Evolutionary conservation across 2,113 vertebrate species (phyloP), one percentile per base, ranked within the genome.

Genomic region (Pterophyllum scalare): DNA sequence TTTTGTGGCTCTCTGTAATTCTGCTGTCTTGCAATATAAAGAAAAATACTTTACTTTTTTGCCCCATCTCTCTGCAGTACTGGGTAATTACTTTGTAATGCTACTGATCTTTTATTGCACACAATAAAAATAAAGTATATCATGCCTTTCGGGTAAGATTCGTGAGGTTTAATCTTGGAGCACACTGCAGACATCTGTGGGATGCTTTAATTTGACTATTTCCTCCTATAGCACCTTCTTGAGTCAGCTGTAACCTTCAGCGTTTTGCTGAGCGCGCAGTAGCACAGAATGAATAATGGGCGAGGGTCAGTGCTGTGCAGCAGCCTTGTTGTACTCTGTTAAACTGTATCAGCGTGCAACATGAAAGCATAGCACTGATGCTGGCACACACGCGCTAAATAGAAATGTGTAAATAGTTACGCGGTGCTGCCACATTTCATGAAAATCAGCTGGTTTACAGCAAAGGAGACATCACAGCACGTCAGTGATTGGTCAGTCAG

Each of bases 221-320:
- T 57, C 65, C 70, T 28, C 1, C 49, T 38, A 11, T 40, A 72
- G 26, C 28, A 31, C 54, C 57, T 59, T 20, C 2, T 40, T 19
- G 80, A 77, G 76, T 74, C 87, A 75, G 85, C 72, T 75, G 62
- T 61, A 79, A 81, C 64, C 80, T 86, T 72, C 56, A 75, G 2
- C 35, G 5, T 75, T 64, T 46, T 52, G 75, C 84, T 82, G 75
- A 60, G n/a, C 4, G 33, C 5, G 79, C 78, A 60, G 65, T 0
- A 26, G 56, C 35, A 2, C 0, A 14, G 15, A 22, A 12, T 78
- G 79, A 82, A 75, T 75, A 31, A 78, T 72, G 26, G 46, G 67
- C 19, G 67, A 72, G 67, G 67, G 67, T 72, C 67, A 72, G 67
- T 54, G n/a, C 46, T 54, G 46, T 54, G 33, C 67, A 14, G 46